Conservation (phyloP, 2,888 invertebrate genomes). For the Aphidoletes aphidimyza region DNA sequence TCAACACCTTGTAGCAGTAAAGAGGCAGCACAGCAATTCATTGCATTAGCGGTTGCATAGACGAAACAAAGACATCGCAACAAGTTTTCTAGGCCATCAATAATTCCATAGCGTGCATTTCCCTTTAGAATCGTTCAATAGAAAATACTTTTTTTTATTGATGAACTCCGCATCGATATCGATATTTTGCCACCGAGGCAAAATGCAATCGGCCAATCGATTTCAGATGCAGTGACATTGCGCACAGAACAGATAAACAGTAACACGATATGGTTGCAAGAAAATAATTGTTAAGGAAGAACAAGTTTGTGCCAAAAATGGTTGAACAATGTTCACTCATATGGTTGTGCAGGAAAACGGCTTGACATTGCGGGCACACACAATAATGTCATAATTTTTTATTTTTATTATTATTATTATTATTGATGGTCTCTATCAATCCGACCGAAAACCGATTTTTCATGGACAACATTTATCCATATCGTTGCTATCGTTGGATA, state of each 20-base stretch:
- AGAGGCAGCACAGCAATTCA: not conserved
- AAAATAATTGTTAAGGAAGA: constrained; percentile 50
- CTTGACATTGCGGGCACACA: not conserved
- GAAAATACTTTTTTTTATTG: constrained; percentile 1
- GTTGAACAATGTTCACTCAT: constrained; percentile 54
- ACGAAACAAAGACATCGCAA: not conserved
- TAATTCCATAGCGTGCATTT: constrained; percentile 40
- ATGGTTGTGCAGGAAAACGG: constrained; percentile 55
- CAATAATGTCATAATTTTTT: constrained; percentile 33
- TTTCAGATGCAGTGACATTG: not conserved
- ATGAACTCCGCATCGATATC: not conserved
- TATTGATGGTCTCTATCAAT: constrained; percentile 5
- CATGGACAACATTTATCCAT: not conserved
- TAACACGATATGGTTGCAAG: constrained; percentile 7
- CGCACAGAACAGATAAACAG: not conserved
- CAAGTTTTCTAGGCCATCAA: constrained; percentile 47
- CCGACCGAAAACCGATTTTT: not conserved
- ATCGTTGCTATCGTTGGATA: not conserved
- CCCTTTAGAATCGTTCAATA: not conserved
- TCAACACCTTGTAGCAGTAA: constrained; percentile 41
- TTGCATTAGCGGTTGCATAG: not conserved
- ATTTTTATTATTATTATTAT: not conserved
- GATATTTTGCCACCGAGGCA: not conserved
- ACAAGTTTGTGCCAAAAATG: constrained; percentile 52
- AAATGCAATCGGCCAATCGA: not conserved